Base-by-base conservation (phyloP, 2,888 invertebrate genomes). In the Leptura quadrifasciata region DNA sequence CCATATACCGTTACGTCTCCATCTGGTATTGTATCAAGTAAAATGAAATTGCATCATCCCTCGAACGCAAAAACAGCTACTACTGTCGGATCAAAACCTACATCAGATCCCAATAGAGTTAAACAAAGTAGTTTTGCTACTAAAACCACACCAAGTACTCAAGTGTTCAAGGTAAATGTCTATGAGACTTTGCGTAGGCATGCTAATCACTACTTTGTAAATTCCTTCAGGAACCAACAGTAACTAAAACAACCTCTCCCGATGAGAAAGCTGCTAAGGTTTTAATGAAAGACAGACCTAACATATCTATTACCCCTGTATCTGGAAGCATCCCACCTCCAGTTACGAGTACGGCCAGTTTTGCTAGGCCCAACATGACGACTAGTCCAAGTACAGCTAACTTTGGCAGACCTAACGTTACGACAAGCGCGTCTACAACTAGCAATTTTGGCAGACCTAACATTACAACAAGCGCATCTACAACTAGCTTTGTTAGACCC, bases 281-380 rank as follows among this genome's bases (percentile, higher is more conserved):
- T 39, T 74, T 84, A n/a, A 85, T 85, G 83, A 86, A 85, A 71
- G 91, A 91, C 47, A 87, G 90, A 18, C 91, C 91, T 0, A 90
- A 88, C 75, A 89, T 91, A 77, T 91, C 91, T 0, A 91, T 89
- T 72, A 89, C 88, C n/a, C 89, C 89, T 6, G 88, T 89, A 54
- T 80, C 83, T 12, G 82, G 67, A 10, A 76, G 76, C 63, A 27
- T 79, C 47, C 71, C 76, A 54, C 72, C 81, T 27, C 78, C 74
- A 39, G 71, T 80, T 20, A 78, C 79, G 12, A 79, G 75, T 9
- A 79, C 82, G n/a, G 77, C 83, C 0, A 81, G 61, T 24, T 79
- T 81, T 72, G 57, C 78, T 21, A 81, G 75, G 65, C 77, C 80
- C 8, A 57, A 21, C 20, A 55, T 79, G 31, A 68, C 83, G 15